phyloP scores from a whole-genome alignment of 2,797 vertebrate genomes.

The Rachycentron canadum region DNA sequence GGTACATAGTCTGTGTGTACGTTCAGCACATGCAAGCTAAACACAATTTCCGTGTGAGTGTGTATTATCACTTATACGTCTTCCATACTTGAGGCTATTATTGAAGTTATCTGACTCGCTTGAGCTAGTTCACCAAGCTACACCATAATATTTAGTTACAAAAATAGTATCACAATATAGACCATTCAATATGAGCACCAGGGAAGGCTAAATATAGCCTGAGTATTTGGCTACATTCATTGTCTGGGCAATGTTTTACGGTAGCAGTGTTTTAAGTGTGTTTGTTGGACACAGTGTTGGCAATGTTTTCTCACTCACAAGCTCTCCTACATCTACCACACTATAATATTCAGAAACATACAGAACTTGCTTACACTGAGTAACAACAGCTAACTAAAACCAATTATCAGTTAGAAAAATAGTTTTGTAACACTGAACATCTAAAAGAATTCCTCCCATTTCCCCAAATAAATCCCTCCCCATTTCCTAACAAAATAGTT shows the following conservation, averaged over 20 bases:
- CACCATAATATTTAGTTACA: slow-evolving; percentile 82
- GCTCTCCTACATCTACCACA: slow-evolving; percentile 82
- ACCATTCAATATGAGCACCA: slow-evolving; percentile 85
- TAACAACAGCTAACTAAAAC: slow-evolving; percentile 72
- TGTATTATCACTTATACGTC: slow-evolving; percentile 63
- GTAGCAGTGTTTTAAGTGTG: slow-evolving; percentile 72
- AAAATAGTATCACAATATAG: slow-evolving; percentile 86
- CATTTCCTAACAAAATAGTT: slow-evolving; percentile 82
- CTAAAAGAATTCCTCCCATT: slow-evolving; percentile 68
- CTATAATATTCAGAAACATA: slow-evolving; percentile 74
- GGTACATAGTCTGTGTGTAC: slow-evolving; percentile 66
- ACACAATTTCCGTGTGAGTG: slow-evolving; percentile 61
- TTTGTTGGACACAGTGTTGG: slow-evolving; percentile 86
- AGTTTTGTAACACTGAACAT: slow-evolving; percentile 77
- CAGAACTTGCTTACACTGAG: slow-evolving; percentile 72
- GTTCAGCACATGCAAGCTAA: slow-evolving; percentile 80
- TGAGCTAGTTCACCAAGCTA: slow-evolving; percentile 75
- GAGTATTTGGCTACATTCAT: slow-evolving; percentile 87
- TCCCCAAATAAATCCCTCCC: slow-evolving; percentile 60
- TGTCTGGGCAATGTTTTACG: slow-evolving; percentile 79
- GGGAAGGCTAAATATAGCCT: slow-evolving; percentile 81
- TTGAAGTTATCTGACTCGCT: slow-evolving; percentile 60
- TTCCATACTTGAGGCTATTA: slow-evolving; percentile 78
- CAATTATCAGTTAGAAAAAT: slow-evolving; percentile 83
- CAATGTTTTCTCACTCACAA: slow-evolving; percentile 80